These are phyloP conservation scores for Tribolium castaneum DNA, from an alignment of 1,140 invertebrate species.

Conservation along the genomic window DNA sequence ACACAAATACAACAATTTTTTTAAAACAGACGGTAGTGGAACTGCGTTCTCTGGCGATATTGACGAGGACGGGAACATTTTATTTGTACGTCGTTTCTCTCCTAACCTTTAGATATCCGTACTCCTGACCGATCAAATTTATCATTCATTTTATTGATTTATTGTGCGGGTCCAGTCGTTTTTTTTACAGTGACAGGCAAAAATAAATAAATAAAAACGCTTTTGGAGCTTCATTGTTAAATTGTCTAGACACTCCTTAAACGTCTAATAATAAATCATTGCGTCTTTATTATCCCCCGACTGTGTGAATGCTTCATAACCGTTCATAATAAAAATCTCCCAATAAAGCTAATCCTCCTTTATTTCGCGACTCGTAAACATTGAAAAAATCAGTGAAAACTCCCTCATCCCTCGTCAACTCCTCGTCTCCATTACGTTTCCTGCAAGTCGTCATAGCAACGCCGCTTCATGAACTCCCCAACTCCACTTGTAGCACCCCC, in stretches of 20 bases:
- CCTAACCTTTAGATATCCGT: too few relatives aligned
- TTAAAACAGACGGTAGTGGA: too few relatives aligned
- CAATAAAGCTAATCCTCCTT: too few relatives aligned
- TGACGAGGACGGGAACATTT: too few relatives aligned
- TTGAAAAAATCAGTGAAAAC: too few relatives aligned
- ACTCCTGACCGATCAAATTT: neutral
- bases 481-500: conserved; percentile 10
- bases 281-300: neutral
- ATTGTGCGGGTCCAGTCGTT: neutral
- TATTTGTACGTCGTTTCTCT: too few relatives aligned
- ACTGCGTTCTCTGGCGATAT: too few relatives aligned
- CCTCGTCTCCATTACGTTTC: conserved; percentile 15
- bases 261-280: neutral
- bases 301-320: neutral
- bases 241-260: neutral
- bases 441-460: conserved; percentile 11
- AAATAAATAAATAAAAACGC: neutral
- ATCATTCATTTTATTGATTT: neutral
- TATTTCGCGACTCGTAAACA: too few relatives aligned
- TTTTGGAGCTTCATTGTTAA: neutral
- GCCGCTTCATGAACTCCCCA: conserved; percentile 2
- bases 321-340: neutral
- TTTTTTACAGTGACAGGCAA: neutral
- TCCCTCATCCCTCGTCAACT: neutral
- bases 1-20: too few relatives aligned